phyloP scores from a whole-genome alignment of 2,113 vertebrate genomes.

The Edolisoma coerulescens region DNA sequence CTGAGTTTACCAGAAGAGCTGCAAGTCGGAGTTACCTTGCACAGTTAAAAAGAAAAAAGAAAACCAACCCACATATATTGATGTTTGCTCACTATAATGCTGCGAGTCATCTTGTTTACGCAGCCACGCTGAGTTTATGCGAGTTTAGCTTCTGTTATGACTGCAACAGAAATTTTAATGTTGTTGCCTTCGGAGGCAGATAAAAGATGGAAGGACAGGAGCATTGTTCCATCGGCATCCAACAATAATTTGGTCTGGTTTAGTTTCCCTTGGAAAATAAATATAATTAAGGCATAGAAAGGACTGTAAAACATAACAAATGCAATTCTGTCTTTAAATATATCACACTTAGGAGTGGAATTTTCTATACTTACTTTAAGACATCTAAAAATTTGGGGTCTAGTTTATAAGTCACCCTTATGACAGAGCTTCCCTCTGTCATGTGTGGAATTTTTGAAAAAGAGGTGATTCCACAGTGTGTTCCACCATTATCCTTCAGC shows the following conservation, averaged over 20 bases:
- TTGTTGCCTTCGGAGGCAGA: background rate
- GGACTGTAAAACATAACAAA: background rate
- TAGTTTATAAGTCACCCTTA: background rate
- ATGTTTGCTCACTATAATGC: background rate
- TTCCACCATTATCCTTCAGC: background rate
- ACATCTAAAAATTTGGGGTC: background rate
- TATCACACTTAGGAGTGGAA: background rate
- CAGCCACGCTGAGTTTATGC: background rate
- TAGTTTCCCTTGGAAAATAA: background rate
- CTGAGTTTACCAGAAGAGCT: background rate
- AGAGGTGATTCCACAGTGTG: background rate
- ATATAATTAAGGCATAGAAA: background rate
- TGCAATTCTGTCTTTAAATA: background rate
- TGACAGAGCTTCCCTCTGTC: background rate
- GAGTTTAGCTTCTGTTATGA: constrained; percentile 5
- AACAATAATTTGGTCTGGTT: background rate
- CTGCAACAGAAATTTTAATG: background rate
- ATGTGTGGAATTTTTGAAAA: background rate
- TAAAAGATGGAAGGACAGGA: background rate
- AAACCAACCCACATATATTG: background rate
- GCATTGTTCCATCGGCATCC: background rate
- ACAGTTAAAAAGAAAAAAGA: background rate
- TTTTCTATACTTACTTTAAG: background rate
- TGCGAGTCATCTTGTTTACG: background rate
- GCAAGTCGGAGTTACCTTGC: background rate